Conservation (phyloP, 2,113 vertebrate genomes). For the Ramphastos sulfuratus region DNA sequence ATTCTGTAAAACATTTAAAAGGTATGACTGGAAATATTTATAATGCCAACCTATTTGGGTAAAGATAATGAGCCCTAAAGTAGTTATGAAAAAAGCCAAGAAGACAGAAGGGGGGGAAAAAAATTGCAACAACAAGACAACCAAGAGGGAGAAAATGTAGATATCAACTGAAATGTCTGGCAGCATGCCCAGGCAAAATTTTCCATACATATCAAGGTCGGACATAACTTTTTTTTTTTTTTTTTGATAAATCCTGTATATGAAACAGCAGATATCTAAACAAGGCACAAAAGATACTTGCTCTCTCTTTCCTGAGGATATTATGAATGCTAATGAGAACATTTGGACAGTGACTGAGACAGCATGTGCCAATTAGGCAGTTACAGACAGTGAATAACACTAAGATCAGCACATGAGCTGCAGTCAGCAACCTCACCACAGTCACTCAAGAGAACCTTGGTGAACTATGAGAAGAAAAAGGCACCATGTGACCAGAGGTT, state of each 20-base stretch:
- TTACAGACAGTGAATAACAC: neutral
- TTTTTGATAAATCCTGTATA: neutral
- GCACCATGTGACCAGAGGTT: neutral
- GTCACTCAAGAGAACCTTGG: neutral
- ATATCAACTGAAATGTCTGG: conserved; percentile 25
- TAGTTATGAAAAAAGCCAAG: neutral
- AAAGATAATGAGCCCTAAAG: neutral
- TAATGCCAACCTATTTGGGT: neutral
- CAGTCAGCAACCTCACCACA: accelerated
- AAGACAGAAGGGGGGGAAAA: neutral
- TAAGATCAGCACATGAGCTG: neutral
- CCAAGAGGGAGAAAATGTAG: conserved; percentile 9
- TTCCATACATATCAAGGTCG: conserved; percentile 7
- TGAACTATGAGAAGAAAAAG: neutral
- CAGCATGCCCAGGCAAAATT: neutral
- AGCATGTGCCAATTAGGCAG: neutral
- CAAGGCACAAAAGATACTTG: neutral
- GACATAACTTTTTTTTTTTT: neutral
- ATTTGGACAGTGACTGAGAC: neutral
- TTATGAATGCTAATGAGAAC: neutral
- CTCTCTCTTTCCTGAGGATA: neutral
- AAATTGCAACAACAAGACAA: neutral
- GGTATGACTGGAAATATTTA: neutral
- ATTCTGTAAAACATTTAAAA: neutral
- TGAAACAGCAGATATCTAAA: neutral